Evolutionary conservation across 2,888 invertebrate genomes (phyloP), one percentile per base, ranked within the genome.

Genomic region (Sinopyrophorus schimmeli): DNA sequence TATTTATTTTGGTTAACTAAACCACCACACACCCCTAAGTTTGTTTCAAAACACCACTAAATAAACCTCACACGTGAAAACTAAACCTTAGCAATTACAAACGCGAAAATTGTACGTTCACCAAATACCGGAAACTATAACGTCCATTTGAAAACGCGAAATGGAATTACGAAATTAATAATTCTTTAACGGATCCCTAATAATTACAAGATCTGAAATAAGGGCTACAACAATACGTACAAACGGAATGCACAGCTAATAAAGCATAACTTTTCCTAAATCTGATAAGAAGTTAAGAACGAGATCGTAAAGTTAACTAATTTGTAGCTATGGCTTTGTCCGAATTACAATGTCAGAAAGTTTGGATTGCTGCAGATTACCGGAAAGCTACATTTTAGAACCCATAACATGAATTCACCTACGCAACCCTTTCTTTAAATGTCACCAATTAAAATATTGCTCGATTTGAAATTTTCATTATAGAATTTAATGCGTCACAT

Each of bases 291-390:
- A 41, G 41, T 41, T 47, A 40, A 47, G 35, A 18, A 21, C 16
- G 27, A 30, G 40, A 35, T 47, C 47, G 35, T 35, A 41, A 41
- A 41, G 18, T 47, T 35, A 16, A 18, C 47, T 41, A 47, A 41
- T 47, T 47, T 47, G 41, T 47, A 41, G 41, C 30, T 35, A 26
- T 23, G 28, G 26, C 41, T 41, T 16, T 27, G 11, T 30, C 23
- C 6, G 46, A 40, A 40, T 40, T 16, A 41, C 31, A 40, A 44
- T 43, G 39, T 15, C 26, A 10, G 12, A n/a, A 6, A 15, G 35
- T 21, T 24, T 35, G 24, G 24, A 35, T 35, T 16, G 34, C 23
- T 16, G 16, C 35, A 24, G 35, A 35, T 15, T 23, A 24, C 14
- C 5, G 23, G 17, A 23, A 12, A 28, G 15, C 24, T 35, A 23